Conservation (phyloP, 2,888 invertebrate genomes). For the Sipha maydis region DNA sequence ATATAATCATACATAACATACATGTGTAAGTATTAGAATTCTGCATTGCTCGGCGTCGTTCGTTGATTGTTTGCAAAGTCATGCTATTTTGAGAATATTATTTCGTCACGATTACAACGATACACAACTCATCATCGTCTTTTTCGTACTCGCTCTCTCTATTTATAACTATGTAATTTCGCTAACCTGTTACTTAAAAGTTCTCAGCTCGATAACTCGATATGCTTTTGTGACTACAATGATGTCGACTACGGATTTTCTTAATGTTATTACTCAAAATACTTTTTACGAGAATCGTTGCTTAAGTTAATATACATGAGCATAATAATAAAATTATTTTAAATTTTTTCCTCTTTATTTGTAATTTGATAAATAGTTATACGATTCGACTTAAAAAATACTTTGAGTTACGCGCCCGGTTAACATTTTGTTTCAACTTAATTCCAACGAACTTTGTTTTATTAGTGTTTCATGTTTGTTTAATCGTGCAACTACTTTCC, state of each 20-base stretch:
- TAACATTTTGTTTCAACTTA: not conserved
- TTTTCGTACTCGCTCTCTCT: not conserved
- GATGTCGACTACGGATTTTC: not conserved
- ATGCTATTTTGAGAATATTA: not conserved
- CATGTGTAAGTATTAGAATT: too few relatives aligned
- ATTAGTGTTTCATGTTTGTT: too few relatives aligned
- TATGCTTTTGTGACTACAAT: not conserved
- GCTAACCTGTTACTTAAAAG: slow-evolving; percentile 48
- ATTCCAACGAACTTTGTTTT: not conserved
- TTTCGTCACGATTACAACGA: not conserved
- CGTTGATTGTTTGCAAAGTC: not conserved
- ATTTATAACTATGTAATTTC: not conserved
- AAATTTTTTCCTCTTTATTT: not conserved
- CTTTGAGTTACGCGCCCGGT: not conserved
- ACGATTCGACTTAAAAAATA: not conserved
- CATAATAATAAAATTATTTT: not conserved
- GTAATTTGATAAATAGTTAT: not conserved
- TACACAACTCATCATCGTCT: not conserved
- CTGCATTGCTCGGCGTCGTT: too few relatives aligned
- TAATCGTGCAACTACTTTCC: too few relatives aligned
- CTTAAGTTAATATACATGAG: not conserved
- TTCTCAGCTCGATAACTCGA: slow-evolving; percentile 20
- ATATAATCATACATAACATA: not conserved
- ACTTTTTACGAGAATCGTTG: slow-evolving; percentile 2
- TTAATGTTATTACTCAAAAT: slow-evolving; percentile 10